Evolutionary conservation across 2,888 invertebrate species (phyloP).

Genomic region (Nomada fucata): DNA sequence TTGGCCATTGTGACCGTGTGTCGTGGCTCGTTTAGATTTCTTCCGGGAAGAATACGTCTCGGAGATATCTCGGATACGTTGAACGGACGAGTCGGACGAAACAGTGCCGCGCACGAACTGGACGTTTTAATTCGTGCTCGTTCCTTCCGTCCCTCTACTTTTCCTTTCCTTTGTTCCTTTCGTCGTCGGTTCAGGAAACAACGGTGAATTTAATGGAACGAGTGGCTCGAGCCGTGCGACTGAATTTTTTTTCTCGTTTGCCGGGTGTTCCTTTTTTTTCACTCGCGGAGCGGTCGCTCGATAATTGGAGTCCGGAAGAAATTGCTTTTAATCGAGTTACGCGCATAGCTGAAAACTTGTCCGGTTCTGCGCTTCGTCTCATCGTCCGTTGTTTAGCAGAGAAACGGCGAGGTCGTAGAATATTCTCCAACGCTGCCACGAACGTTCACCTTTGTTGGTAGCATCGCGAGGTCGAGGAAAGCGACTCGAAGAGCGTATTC

Average conservation of each 20-base stretch:
- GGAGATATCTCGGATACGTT: background rate
- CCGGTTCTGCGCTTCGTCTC: too few species aligned
- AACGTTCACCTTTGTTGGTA: background rate
- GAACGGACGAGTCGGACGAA: background rate
- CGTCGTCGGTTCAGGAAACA: background rate
- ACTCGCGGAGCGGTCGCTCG: conserved; percentile 7
- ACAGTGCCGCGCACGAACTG: background rate
- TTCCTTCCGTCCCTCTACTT: background rate
- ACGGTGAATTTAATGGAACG: conserved; percentile 17
- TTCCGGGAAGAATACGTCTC: too few species aligned
- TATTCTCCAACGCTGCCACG: background rate
- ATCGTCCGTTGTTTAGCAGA: background rate
- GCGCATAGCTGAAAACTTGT: background rate
- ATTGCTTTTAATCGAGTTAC: conserved; percentile 11
- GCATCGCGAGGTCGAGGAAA: background rate
- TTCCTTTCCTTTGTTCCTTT: background rate
- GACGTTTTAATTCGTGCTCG: background rate
- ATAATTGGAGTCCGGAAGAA: conserved; percentile 16
- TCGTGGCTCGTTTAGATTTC: background rate
- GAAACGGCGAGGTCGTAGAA: background rate
- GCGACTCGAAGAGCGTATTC: background rate
- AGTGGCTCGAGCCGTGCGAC: background rate
- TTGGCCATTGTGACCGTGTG: background rate
- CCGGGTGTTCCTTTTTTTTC: background rate
- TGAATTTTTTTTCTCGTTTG: conserved; percentile 1